Percentiles rank a stretch among this genome's conserved stretches.
Conservation (phyloP, 2,797 vertebrate genomes). For the Salmo trutta region DNA sequence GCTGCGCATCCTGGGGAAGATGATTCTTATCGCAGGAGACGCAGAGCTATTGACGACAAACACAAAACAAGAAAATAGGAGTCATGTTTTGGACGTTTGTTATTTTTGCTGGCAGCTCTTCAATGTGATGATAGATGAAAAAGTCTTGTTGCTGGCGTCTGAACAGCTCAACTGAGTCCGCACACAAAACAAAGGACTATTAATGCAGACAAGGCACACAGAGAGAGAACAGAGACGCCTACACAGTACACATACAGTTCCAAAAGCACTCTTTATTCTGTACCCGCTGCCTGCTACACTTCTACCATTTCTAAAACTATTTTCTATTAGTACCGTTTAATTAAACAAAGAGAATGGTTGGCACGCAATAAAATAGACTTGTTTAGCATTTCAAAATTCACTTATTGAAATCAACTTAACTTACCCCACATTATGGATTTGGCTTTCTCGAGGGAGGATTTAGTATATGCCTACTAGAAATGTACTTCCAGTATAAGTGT, state of each 20-base stretch:
- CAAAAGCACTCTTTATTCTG: background rate
- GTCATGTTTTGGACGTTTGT: slow-evolving; percentile 18
- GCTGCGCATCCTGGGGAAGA: slow-evolving; percentile 43
- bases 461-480: no score
- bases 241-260: background rate
- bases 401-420: no score
- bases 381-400: no score
- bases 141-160: slow-evolving; percentile 27
- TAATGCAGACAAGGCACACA: slow-evolving; percentile 34
- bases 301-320: no score
- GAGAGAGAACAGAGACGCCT: slow-evolving; percentile 17
- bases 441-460: no score
- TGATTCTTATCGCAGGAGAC: slow-evolving; percentile 28
- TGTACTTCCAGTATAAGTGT: background rate
- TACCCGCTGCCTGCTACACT: background rate
- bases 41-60: slow-evolving; percentile 22
- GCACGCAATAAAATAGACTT: no score
- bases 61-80: background rate
- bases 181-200: slow-evolving; percentile 41
- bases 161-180: background rate
- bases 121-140: slow-evolving; percentile 30
- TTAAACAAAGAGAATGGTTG: no score
- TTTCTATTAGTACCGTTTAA: no score
- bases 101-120: slow-evolving; percentile 38
- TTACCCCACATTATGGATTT: no score